These are phyloP conservation scores for Poecilia picta DNA, from an alignment of 2,797 vertebrate genomes.

Conservation along the genomic window DNA sequence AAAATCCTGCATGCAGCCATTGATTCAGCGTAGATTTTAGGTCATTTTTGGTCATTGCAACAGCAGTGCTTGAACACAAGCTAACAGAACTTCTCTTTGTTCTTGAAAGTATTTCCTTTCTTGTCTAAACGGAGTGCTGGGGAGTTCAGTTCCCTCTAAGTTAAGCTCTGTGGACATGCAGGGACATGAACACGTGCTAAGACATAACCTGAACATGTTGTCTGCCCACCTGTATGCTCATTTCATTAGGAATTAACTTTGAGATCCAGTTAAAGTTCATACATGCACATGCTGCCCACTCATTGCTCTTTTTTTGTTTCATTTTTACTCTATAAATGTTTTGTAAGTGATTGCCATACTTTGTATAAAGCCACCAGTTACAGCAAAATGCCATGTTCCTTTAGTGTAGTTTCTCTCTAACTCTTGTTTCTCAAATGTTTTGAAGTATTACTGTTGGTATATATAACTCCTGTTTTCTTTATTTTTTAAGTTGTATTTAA, in stretches of 20 bases:
- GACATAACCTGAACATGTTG: slow-evolving; percentile 40
- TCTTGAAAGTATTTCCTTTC: background rate
- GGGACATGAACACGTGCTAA: slow-evolving; percentile 45
- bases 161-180: slow-evolving; percentile 48
- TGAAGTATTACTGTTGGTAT: background rate
- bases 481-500: slow-evolving; percentile 20
- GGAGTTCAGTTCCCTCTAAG: background rate
- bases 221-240: slow-evolving; percentile 38
- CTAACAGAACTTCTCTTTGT: background rate
- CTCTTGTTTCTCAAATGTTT: slow-evolving; percentile 14
- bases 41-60: background rate
- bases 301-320: slow-evolving; percentile 69
- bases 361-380: slow-evolving; percentile 92
- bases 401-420: slow-evolving; percentile 41
- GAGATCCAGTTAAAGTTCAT: slow-evolving; percentile 35
- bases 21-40: slow-evolving; percentile 20
- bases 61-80: background rate
- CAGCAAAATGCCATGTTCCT: slow-evolving; percentile 81
- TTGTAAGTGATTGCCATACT: slow-evolving; percentile 85
- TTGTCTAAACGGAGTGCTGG: background rate
- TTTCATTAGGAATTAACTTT: slow-evolving; percentile 34
- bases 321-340: slow-evolving; percentile 83
- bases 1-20: slow-evolving; percentile 71
- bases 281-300: slow-evolving; percentile 43
- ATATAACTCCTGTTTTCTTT: slow-evolving; percentile 14